Percentiles rank a stretch among this genome's conserved stretches.
Evolutionary conservation across 2,797 vertebrate species (phyloP).

Genomic region (Pachyuromys duprasi): DNA sequence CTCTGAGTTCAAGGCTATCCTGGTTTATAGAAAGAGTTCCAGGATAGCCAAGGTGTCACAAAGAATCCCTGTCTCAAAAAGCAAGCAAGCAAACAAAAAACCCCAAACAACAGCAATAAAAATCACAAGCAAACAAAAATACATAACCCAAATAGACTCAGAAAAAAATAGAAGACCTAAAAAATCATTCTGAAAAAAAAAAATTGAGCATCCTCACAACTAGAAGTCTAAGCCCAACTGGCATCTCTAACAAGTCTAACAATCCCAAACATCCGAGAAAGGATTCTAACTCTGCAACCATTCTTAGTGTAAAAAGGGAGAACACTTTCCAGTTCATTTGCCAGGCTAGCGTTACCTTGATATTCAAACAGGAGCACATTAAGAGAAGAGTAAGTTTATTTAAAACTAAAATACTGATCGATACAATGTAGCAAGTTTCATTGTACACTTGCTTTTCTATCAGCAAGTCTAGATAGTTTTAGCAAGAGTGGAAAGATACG

Average conservation of each 20-base stretch:
- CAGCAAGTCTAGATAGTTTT: not conserved
- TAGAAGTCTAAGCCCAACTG: not conserved
- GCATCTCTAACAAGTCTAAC: not conserved
- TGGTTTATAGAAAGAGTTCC: too few relatives aligned
- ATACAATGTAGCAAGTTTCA: not conserved
- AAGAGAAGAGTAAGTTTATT: not conserved
- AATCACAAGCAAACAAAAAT: not conserved
- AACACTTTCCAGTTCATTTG: not conserved
- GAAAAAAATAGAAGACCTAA: not conserved
- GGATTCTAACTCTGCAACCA: not conserved
- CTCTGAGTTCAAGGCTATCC: too few relatives aligned
- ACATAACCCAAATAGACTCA: not conserved
- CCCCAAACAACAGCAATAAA: too few relatives aligned
- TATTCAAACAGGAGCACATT: not conserved
- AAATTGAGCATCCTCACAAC: not conserved
- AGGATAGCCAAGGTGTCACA: too few relatives aligned
- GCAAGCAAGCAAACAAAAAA: not conserved
- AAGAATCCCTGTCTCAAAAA: not conserved
- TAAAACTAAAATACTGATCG: not conserved
- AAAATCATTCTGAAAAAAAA: not conserved
- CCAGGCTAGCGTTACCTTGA: not conserved
- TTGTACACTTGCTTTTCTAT: not conserved
- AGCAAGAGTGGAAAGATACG: not conserved
- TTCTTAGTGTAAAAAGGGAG: not conserved
- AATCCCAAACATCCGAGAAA: constrained; percentile 2